Evolutionary conservation across 2,888 invertebrate genomes (phyloP).

Genomic region (Bellardia bayeri): DNA sequence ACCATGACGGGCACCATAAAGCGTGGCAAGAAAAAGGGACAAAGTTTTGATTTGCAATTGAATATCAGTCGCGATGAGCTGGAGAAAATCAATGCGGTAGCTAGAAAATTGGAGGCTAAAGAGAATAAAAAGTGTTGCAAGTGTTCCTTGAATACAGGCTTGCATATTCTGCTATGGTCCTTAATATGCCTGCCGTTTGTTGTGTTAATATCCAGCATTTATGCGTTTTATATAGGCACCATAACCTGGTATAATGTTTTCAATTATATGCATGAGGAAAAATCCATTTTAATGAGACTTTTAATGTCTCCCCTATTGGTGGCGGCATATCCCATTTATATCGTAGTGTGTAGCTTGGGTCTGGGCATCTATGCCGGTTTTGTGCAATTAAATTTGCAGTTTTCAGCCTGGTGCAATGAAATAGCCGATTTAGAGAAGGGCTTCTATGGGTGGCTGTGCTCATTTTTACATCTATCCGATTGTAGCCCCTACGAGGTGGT

Average conservation of each 20-base stretch:
- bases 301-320: constrained; percentile 88
- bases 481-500: constrained; percentile 89
- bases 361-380: constrained; percentile 88
- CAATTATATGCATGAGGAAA: constrained; percentile 88
- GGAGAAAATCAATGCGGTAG: constrained; percentile 88
- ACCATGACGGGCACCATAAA: constrained; percentile 91
- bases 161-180: constrained; percentile 88
- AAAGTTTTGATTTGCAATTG: constrained; percentile 89
- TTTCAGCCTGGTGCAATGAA: constrained; percentile 89
- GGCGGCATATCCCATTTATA: constrained; percentile 89
- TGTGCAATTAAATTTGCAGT: constrained; percentile 89
- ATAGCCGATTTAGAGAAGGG: constrained; percentile 91
- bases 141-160: constrained; percentile 86
- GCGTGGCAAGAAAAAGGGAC: constrained; percentile 89
- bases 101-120: constrained; percentile 86
- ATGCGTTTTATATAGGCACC: constrained; percentile 91
- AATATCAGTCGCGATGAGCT: constrained; percentile 90
- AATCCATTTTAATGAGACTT: constrained; percentile 87
- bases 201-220: constrained; percentile 87
- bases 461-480: constrained; percentile 87
- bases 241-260: constrained; percentile 91
- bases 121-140: constrained; percentile 85
- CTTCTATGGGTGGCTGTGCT: constrained; percentile 91
- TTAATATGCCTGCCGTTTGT: constrained; percentile 88
- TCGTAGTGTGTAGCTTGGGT: constrained; percentile 87